These are phyloP conservation scores for Euplagia quadripunctaria DNA, from an alignment of 2,888 invertebrate species.

Conservation along the genomic window DNA sequence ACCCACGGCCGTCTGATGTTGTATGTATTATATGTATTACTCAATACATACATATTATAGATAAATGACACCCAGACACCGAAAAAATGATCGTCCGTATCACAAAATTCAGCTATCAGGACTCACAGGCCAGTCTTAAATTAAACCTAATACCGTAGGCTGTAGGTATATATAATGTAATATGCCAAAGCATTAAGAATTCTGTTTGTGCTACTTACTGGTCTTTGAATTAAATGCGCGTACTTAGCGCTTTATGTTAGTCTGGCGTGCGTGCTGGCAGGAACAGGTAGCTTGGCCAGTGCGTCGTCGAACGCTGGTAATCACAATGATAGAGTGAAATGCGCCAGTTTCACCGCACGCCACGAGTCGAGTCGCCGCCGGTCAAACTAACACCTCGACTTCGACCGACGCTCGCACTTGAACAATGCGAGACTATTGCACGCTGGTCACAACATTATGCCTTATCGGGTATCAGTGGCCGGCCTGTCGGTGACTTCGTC, in stretches of 20 bases:
- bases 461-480: background rate
- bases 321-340: conserved; percentile 27
- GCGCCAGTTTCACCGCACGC: conserved; percentile 11
- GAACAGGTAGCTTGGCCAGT: conserved; percentile 31
- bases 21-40: too few relatives aligned
- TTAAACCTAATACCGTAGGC: too few relatives aligned
- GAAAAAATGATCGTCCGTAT: too few relatives aligned
- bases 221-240: background rate
- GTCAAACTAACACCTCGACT: conserved; percentile 12
- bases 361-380: background rate
- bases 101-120: too few relatives aligned
- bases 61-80: too few relatives aligned
- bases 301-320: conserved; percentile 1
- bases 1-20: too few relatives aligned
- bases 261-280: conserved; percentile 19
- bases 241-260: background rate
- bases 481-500: too few relatives aligned
- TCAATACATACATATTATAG: too few relatives aligned
- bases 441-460: too few relatives aligned
- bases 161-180: too few relatives aligned
- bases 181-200: background rate
- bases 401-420: background rate
- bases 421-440: too few relatives aligned
- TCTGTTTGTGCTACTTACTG: background rate
- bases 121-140: too few relatives aligned